Base-by-base conservation (phyloP, 30 jellyfish, hydroid and myxozoan species). In the Pelagia noctiluca region DNA sequence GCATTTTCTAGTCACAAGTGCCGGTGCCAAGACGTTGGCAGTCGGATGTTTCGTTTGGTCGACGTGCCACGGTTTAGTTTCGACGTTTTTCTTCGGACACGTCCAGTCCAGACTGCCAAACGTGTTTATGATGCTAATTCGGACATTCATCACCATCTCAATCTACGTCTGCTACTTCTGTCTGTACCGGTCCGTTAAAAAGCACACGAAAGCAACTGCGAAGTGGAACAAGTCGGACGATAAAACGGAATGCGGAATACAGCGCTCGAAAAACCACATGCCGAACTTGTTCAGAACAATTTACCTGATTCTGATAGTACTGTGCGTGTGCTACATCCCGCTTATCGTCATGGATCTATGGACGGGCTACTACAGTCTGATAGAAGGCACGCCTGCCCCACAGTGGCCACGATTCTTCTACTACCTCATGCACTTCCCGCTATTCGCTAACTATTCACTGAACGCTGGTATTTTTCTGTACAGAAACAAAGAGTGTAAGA, bases 71-170 rank as follows among this genome's bases (percentile, higher is more conserved):
- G 92, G 92, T 50, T 21, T 70, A 19, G 92, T 69, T 18, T 19
- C 92, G 1, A 49, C 80, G 8, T 82, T 68, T 37, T 82, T 82
- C 85, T 82, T 82, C 62, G 92, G 80, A 10, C 32, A 21, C 8
- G 63, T 53, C 34, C 29, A 26, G 0, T 49, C 92, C 2, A 69
- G 5, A 24, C 29, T 53, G 24, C 86, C 92, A 1, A 80, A 80
- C 64, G 16, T 63, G 4, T 0, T 50, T 2, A 65, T 80, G 90
- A 54, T 80, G 47, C 2, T 48, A 16, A 50, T 68, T 25, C 90
- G 90, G 26, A 5, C 35, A 13, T 1, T 67, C 10, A 66, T 68
- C 32, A 29, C 53, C 34, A 19, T 47, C 49, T 26, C 73, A 2
- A 60, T 65, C 12, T 63, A 37, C 50, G 31, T 46, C 67, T 67